Evolutionary conservation across 2,888 invertebrate genomes (phyloP).

Genomic region (Caradrina kadenii): DNA sequence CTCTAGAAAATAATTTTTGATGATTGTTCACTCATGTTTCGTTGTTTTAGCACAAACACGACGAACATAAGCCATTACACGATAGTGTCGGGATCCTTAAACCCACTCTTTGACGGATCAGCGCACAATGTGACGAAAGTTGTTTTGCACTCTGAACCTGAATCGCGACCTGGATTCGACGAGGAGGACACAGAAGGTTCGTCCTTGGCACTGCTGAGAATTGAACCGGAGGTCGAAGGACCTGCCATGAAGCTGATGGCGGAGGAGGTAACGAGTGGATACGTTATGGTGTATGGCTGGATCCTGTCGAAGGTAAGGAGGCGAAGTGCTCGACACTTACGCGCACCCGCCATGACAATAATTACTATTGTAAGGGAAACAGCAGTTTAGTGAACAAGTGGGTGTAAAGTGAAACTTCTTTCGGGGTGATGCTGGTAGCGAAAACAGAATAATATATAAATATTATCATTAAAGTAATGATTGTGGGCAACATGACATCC

Average conservation of each 20-base stretch:
- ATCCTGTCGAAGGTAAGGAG: slow-evolving; percentile 65
- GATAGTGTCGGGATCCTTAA: slow-evolving; percentile 68
- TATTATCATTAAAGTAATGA: too few species aligned
- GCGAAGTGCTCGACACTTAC: neutral
- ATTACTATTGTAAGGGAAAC: too few species aligned
- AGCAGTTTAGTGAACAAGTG: too few species aligned
- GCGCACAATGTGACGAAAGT: slow-evolving; percentile 65
- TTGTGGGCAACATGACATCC: too few species aligned
- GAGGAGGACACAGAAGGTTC: slow-evolving; percentile 27
- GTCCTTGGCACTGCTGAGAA: slow-evolving; percentile 57
- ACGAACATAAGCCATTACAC: slow-evolving; percentile 66
- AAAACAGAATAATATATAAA: too few species aligned
- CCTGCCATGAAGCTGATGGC: slow-evolving; percentile 36
- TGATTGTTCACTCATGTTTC: too few species aligned
- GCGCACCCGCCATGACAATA: too few species aligned
- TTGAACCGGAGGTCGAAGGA: slow-evolving; percentile 51
- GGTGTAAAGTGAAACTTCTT: too few species aligned
- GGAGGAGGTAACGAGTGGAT: slow-evolving; percentile 33
- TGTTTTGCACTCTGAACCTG: slow-evolving; percentile 23
- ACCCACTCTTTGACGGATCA: slow-evolving; percentile 73
- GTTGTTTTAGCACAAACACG: slow-evolving; percentile 50
- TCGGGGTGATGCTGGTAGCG: too few species aligned
- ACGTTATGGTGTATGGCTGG: slow-evolving; percentile 72
- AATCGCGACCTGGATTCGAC: slow-evolving; percentile 1
- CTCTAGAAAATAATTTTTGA: too few species aligned